These are phyloP conservation scores for Oligia strigilis DNA, from an alignment of 2,888 invertebrate genomes.

Conservation along the genomic window DNA sequence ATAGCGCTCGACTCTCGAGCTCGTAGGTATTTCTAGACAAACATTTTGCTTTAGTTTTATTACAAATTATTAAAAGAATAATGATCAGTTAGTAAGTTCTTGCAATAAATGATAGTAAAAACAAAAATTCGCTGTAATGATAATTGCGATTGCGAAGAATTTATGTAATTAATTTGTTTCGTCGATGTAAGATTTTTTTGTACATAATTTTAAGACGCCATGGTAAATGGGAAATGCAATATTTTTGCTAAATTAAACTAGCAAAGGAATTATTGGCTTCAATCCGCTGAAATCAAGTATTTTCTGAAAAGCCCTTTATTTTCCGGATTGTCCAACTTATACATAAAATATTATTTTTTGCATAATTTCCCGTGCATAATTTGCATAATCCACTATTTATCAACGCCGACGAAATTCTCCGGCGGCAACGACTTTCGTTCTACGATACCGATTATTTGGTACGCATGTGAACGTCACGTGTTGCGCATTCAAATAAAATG, in stretches of 20 bases:
- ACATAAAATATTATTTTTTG: neutral
- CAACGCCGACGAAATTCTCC: constrained; percentile 13
- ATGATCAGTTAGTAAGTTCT: too few relatives aligned
- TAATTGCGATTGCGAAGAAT: neutral
- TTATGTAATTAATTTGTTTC: neutral
- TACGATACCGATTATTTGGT: constrained; percentile 36
- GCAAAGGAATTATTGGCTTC: neutral
- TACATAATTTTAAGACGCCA: neutral
- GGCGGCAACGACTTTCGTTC: constrained; percentile 54
- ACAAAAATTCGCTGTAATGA: neutral
- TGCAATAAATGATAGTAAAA: neutral
- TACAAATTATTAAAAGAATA: neutral
- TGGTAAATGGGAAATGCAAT: neutral
- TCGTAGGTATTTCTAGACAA: neutral
- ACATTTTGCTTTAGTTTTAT: neutral
- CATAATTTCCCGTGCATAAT: neutral
- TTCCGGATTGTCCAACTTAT: neutral
- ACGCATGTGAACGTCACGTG: constrained; percentile 54
- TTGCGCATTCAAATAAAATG: constrained; percentile 60
- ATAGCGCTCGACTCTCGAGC: constrained; percentile 14
- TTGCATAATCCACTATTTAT: neutral
- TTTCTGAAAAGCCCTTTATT: neutral
- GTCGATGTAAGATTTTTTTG: neutral
- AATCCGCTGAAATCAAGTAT: neutral
- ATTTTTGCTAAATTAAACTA: neutral